These are phyloP conservation scores for Oophaga sylvatica DNA, from an alignment of 2,797 vertebrate species.

Conservation along the genomic window DNA sequence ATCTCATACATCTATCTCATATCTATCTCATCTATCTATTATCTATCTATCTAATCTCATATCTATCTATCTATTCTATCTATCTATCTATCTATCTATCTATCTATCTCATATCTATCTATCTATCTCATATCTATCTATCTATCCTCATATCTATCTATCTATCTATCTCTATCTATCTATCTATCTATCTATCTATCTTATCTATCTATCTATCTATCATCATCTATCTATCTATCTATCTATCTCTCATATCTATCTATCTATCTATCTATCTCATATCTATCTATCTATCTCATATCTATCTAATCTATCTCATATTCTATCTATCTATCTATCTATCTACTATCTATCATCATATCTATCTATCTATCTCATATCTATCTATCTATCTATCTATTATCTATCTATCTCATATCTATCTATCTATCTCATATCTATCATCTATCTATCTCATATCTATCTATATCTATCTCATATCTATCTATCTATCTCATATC, in stretches of 20 bases:
- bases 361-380: too few relatives aligned
- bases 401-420: background rate
- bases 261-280: too few relatives aligned
- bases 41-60: background rate
- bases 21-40: background rate
- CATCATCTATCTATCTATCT: background rate
- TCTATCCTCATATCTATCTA: background rate
- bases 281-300: background rate
- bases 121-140: conserved; percentile 3
- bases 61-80: background rate
- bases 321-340: background rate
- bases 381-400: too few relatives aligned
- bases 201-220: background rate
- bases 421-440: background rate
- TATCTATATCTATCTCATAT: background rate
- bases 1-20: background rate
- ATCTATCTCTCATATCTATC: background rate
- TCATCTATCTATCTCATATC: background rate
- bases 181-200: background rate
- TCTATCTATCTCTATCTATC: too few relatives aligned
- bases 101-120: background rate
- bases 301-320: background rate
- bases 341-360: too few relatives aligned
- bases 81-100: background rate
- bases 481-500: too few relatives aligned